Conservation (phyloP, 1,140 invertebrate genomes). For the Tribolium castaneum region DNA sequence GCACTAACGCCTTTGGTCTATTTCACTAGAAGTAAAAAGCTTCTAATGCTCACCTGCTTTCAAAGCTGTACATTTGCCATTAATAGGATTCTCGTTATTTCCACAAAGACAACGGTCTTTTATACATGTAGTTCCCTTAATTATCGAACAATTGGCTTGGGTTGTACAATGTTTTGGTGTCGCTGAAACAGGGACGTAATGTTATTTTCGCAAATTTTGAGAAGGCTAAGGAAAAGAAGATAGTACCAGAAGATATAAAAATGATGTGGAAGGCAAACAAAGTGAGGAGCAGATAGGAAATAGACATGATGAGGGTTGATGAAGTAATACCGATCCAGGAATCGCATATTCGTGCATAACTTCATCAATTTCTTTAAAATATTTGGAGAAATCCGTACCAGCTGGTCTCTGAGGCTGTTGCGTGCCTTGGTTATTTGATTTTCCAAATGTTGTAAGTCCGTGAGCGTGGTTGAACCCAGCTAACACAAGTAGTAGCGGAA, state of each 20-base stretch:
- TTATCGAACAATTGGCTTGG: conserved; percentile 56
- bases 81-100: conserved; percentile 57
- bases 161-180: conserved; percentile 53
- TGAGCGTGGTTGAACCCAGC: conserved; percentile 63
- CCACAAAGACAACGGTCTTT: conserved; percentile 59
- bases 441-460: conserved; percentile 62
- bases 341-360: conserved; percentile 47
- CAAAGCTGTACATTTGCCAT: conserved; percentile 55
- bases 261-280: conserved; percentile 21
- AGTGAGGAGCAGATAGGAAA: neutral
- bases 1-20: neutral
- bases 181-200: conserved; percentile 45
- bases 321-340: conserved; percentile 45
- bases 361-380: conserved; percentile 31
- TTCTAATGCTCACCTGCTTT: conserved; percentile 4
- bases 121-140: conserved; percentile 60
- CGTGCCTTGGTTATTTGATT: conserved; percentile 53
- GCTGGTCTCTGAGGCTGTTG: conserved; percentile 41
- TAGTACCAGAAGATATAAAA: conserved; percentile 2
- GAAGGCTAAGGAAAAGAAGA: neutral
- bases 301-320: conserved; percentile 23
- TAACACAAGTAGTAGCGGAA: conserved; percentile 60
- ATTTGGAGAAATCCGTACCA: conserved; percentile 49
- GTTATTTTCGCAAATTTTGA: neutral
- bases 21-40: conserved; percentile 19